Evolutionary conservation across 2,888 invertebrate genomes (phyloP).

Genomic region (Volucella zonaria): DNA sequence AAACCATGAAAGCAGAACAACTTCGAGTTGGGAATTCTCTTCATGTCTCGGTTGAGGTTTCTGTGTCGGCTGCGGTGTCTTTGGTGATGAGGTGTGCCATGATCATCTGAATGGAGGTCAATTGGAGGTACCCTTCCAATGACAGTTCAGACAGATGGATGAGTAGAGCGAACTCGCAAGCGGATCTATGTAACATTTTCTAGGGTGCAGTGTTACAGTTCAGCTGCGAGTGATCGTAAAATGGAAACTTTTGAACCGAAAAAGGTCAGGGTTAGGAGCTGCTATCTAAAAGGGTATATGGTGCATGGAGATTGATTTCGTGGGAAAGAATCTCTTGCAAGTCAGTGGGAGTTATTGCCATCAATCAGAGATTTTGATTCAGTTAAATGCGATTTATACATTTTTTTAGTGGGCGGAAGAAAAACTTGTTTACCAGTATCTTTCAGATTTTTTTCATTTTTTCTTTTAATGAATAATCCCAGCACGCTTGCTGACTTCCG

Average conservation of each 20-base stretch:
- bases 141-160: neutral
- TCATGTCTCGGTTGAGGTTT: neutral
- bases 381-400: constrained; percentile 30
- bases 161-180: constrained; percentile 30
- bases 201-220: constrained; percentile 43
- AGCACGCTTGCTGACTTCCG: neutral
- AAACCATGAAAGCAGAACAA: constrained; percentile 55
- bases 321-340: constrained; percentile 20
- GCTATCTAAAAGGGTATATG: constrained; percentile 33
- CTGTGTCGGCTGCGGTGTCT: constrained; percentile 20
- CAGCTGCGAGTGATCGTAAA: neutral
- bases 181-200: constrained; percentile 27
- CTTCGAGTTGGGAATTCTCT: constrained; percentile 12
- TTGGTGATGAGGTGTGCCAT: constrained; percentile 46
- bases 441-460: neutral
- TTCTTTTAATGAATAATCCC: neutral
- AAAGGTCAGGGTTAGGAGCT: constrained; percentile 48
- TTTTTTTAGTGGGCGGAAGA: neutral
- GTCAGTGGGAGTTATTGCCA: neutral
- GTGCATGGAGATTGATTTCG: constrained; percentile 29
- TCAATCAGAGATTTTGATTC: neutral
- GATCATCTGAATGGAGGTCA: constrained; percentile 35
- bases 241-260: constrained; percentile 12
- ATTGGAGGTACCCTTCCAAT: constrained; percentile 6
- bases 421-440: too few species aligned